Evolutionary conservation across 2,888 invertebrate species (phyloP).

Genomic region (Synergus gifuensis): DNA sequence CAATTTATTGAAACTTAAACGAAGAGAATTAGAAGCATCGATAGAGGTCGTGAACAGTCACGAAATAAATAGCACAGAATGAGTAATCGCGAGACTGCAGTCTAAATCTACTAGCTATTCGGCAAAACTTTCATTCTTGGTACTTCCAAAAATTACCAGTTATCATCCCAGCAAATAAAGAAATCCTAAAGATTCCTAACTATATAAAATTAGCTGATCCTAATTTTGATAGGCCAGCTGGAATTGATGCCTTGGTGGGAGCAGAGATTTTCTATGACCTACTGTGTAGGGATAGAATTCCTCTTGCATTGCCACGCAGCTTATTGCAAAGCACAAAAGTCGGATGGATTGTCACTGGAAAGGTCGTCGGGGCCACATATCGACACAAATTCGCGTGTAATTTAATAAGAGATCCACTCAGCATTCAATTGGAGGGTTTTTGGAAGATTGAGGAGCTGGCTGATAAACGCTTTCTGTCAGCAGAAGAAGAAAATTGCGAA

Average conservation of each 20-base stretch:
- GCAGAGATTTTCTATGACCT: too few relatives aligned
- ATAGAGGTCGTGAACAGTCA: too few relatives aligned
- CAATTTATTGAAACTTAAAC: too few relatives aligned
- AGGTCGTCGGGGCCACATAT: neutral
- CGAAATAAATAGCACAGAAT: too few relatives aligned
- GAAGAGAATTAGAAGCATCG: too few relatives aligned
- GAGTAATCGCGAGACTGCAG: neutral
- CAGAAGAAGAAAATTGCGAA: neutral
- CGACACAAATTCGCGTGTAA: neutral
- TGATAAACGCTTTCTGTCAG: neutral
- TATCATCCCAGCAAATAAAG: neutral
- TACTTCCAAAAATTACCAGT: neutral
- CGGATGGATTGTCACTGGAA: conserved; percentile 4
- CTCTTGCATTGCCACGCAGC: neutral
- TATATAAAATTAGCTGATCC: neutral
- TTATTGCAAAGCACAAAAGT: neutral
- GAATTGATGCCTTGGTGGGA: too few relatives aligned
- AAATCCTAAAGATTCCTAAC: neutral
- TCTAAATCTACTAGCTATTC: neutral
- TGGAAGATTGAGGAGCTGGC: neutral
- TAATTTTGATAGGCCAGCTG: too few relatives aligned
- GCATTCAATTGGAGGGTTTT: neutral
- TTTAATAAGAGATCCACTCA: neutral
- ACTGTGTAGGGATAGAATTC: too few relatives aligned
- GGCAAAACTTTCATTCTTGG: neutral